Evolutionary conservation across 1,140 invertebrate genomes (phyloP), one percentile per base, ranked within the genome.

Genomic region (Drosophila seguyi): DNA sequence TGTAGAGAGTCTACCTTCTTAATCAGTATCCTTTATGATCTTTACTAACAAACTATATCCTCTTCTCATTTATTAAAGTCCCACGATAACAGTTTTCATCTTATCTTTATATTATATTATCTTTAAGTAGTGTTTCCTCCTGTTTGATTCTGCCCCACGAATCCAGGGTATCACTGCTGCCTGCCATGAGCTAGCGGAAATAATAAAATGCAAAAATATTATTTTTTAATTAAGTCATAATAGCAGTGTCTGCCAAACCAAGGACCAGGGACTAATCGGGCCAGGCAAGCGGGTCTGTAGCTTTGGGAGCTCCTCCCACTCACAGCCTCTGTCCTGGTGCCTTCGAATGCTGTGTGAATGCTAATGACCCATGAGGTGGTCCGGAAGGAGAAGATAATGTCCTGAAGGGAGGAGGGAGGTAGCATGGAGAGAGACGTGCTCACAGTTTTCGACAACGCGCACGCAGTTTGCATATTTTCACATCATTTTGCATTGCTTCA

Each of bases 391-490:
- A 27, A 6, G 55, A 41, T 39, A 65, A 50, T 65, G 44, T 65
- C n/a, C 31, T 14, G 41, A n/a, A n/a, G n/a, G n/a, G n/a, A n/a
- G 16, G 20, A 27, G 3, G 29, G 38, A 29, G 6, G 41, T 25
- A 6, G 25, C 27, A 0, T 29, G 42, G 8, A 5, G 7, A n/a
- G 8, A 39, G 38, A 77, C 78, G 79, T 81, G 82, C 63, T 55
- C 16, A 57, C 60, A 78, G 72, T 62, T 78, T 75, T 74, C 50
- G 62, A 47, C 47, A 69, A 57, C 52, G 69, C 67, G 74, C 58
- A 87, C 82, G 74, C 82, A 82, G 68, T 75, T 86, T 86, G 82
- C 82, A 86, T 86, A 86, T 82, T 82, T 82, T 81, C 83, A 74
- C 82, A 85, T 78, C 56, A 57, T 71, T 71, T 62, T 60, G 55